Conservation (phyloP, 2,888 invertebrate genomes). For the Syritta pipiens region DNA sequence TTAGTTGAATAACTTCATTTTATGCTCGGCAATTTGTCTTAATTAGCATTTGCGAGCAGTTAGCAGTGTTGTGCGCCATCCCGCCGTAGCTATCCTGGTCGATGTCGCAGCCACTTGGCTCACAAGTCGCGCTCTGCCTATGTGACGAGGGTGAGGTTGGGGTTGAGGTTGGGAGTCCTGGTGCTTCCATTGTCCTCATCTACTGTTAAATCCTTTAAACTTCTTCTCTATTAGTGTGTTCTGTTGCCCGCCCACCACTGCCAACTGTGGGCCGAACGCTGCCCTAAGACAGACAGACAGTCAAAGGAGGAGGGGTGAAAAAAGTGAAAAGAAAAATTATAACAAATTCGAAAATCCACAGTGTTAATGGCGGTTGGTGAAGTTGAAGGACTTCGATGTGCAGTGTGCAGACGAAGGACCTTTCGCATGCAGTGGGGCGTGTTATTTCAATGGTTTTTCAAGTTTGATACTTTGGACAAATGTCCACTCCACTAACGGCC, state of each 20-base stretch:
- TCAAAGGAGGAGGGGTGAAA: neutral
- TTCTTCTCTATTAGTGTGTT: conserved; percentile 44
- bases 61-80: conserved; percentile 62
- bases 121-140: conserved; percentile 32
- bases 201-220: conserved; percentile 49
- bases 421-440: conserved; percentile 45
- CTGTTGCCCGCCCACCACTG: conserved; percentile 26
- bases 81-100: conserved; percentile 9
- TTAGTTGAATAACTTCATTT: conserved; percentile 69
- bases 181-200: conserved; percentile 19
- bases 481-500: conserved; percentile 50
- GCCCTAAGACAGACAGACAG: neutral
- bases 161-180: conserved; percentile 17
- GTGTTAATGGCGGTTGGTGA: conserved; percentile 54
- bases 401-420: conserved; percentile 42
- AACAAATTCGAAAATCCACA: conserved; percentile 61
- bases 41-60: conserved; percentile 65
- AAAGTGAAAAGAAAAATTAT: conserved; percentile 51
- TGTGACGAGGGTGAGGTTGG: conserved; percentile 1
- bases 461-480: conserved; percentile 59
- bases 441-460: conserved; percentile 49
- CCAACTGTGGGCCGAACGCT: conserved; percentile 2
- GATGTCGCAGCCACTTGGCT: conserved; percentile 45
- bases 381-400: conserved; percentile 52
- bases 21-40: conserved; percentile 65